Evolutionary conservation across 2,113 vertebrate genomes (phyloP).

Genomic region (Clupea harengus): DNA sequence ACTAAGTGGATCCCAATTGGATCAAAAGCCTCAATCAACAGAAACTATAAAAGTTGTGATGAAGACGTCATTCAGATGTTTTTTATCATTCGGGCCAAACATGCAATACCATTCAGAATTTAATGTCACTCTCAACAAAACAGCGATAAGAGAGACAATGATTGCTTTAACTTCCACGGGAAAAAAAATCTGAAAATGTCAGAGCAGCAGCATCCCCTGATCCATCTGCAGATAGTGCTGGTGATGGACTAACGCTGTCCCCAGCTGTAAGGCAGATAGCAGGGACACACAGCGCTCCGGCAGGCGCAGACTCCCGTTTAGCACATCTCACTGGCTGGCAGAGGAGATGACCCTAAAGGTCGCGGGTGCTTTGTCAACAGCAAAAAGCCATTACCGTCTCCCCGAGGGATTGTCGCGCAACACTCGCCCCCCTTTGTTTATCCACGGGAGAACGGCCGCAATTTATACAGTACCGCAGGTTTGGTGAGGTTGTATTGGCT

Average conservation of each 20-base stretch:
- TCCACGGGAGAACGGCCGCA: background rate
- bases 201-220: background rate
- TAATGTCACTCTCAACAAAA: background rate
- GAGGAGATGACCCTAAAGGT: constrained; percentile 18
- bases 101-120: background rate
- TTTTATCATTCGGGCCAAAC: background rate
- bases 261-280: background rate
- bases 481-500: background rate
- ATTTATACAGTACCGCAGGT: background rate
- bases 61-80: background rate
- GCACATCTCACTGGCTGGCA: background rate
- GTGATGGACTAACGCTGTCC: background rate
- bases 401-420: background rate
- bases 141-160: background rate
- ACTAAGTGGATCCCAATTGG: background rate
- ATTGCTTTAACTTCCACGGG: background rate
- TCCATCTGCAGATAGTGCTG: background rate
- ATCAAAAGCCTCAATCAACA: background rate
- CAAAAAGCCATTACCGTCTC: constrained; percentile 28
- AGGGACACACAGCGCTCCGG: background rate
- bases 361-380: constrained; percentile 11
- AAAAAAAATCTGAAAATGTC: background rate
- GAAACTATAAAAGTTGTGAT: background rate
- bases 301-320: background rate
- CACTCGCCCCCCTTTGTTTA: background rate